Conservation (phyloP, 2,888 invertebrate species). For the Masnerella sp. region DNA sequence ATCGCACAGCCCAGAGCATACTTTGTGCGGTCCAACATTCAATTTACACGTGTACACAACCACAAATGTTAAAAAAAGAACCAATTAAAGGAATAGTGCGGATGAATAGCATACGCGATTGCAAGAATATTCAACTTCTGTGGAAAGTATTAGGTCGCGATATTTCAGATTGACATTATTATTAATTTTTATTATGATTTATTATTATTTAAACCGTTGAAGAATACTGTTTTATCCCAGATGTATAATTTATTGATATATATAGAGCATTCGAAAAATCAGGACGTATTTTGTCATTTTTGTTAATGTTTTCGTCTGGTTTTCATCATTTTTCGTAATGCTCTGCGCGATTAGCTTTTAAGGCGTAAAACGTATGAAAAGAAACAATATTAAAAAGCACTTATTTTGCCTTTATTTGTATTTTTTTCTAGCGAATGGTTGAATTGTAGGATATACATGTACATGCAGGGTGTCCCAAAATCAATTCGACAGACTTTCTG, state of each 20-base stretch:
- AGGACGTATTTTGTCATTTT: slow-evolving; percentile 21
- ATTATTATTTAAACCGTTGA: slow-evolving; percentile 48
- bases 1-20: slow-evolving; percentile 2
- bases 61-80: slow-evolving; percentile 32
- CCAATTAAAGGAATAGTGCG: slow-evolving; percentile 43
- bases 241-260: slow-evolving; percentile 58
- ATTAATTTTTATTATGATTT: slow-evolving; percentile 60
- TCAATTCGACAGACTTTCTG: slow-evolving; percentile 20
- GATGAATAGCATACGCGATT: slow-evolving; percentile 20
- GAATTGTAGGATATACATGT: slow-evolving; percentile 31
- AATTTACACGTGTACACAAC: slow-evolving; percentile 32
- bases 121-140: slow-evolving; percentile 30
- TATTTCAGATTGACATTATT: slow-evolving; percentile 50
- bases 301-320: slow-evolving; percentile 33
- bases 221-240: slow-evolving; percentile 50
- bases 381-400: background rate
- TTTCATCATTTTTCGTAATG: slow-evolving; percentile 6
- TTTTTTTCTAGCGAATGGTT: slow-evolving; percentile 28
- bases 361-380: slow-evolving; percentile 1
- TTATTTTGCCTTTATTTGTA: slow-evolving; percentile 30
- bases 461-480: slow-evolving; percentile 45
- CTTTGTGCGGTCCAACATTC: slow-evolving; percentile 29
- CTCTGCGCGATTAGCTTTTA: slow-evolving; percentile 1
- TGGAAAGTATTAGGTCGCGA: slow-evolving; percentile 63
- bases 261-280: slow-evolving; percentile 49